A percentile compares a stretch with the other conserved stretches of the same genome.
Evolutionary conservation across 2,888 invertebrate genomes (phyloP).

Genomic region (Papilio gigon): DNA sequence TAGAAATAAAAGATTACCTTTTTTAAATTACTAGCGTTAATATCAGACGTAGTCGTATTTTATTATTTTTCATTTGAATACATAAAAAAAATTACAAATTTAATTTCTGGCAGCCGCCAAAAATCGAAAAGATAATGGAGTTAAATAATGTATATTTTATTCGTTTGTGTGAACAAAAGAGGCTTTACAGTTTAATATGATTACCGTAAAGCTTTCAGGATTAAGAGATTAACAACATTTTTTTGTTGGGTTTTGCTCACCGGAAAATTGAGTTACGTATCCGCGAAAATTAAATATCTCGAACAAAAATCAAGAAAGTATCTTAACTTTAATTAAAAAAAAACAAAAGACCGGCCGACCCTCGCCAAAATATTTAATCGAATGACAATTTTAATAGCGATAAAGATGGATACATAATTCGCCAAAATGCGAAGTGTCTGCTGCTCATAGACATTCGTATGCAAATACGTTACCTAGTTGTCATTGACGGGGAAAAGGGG

Average conservation of each 20-base stretch:
- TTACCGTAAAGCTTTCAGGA: conserved; percentile 35
- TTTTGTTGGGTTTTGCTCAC: conserved; percentile 23
- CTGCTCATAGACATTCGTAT: too few species aligned
- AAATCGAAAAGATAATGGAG: conserved; percentile 13
- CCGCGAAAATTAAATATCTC: conserved; percentile 21
- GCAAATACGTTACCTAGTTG: too few species aligned
- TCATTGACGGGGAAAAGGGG: too few species aligned
- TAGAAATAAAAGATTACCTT: too few species aligned
- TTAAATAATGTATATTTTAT: conserved; percentile 30
- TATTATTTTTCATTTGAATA: too few species aligned
- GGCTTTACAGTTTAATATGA: conserved; percentile 31
- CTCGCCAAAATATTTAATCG: too few species aligned
- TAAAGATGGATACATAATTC: too few species aligned
- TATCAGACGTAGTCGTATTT: too few species aligned
- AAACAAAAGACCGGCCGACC: background rate
- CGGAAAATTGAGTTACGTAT: conserved; percentile 23
- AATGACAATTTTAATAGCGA: too few species aligned
- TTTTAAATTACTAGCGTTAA: too few species aligned
- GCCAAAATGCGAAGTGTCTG: too few species aligned
- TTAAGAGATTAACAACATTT: conserved; percentile 35
- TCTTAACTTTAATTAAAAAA: background rate
- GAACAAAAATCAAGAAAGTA: background rate
- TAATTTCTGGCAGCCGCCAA: background rate
- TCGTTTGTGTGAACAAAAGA: conserved; percentile 27
- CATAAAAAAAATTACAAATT: too few species aligned